phyloP scores from a whole-genome alignment of 2,797 vertebrate genomes.

The Enteromius thamalakanensis region DNA sequence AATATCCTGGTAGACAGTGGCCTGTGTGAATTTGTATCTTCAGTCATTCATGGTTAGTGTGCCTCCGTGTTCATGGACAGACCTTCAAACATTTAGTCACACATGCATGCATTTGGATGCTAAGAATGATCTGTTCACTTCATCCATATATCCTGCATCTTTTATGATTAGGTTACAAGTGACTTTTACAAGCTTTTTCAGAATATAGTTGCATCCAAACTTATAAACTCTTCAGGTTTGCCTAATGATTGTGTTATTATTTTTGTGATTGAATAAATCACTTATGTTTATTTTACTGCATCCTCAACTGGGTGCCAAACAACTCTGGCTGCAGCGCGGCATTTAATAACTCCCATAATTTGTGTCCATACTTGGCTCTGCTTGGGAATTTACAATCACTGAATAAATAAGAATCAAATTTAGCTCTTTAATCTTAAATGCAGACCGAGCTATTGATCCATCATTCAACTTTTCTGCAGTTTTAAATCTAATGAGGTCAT shows the following conservation, averaged over 20 bases:
- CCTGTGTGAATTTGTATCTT: conserved; percentile 33
- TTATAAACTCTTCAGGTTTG: not conserved
- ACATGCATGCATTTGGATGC: not conserved
- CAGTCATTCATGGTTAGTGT: conserved; percentile 25
- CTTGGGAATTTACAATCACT: conserved; percentile 18
- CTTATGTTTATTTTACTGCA: conserved; percentile 18
- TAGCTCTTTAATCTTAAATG: conserved; percentile 17
- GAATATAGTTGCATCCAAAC: not conserved
- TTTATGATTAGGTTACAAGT: not conserved
- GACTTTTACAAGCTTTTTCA: not conserved
- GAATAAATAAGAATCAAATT: conserved; percentile 13
- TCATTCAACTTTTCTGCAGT: not conserved
- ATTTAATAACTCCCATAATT: conserved; percentile 42
- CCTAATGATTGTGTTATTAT: conserved; percentile 36
- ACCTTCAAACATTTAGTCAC: not conserved
- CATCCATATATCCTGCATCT: not conserved
- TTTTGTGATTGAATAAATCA: conserved; percentile 46
- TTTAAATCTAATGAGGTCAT: conserved; percentile 6
- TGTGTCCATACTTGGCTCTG: not conserved
- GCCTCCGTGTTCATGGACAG: not conserved
- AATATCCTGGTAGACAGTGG: conserved; percentile 42
- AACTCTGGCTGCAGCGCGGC: not conserved
- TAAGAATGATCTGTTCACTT: not conserved
- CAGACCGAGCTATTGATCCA: not conserved
- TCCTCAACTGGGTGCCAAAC: conserved; percentile 25